A percentile compares a stretch with the other conserved stretches of the same genome.
Conservation (phyloP, 2,797 vertebrate genomes). For the Cyclopterus lumpus region DNA sequence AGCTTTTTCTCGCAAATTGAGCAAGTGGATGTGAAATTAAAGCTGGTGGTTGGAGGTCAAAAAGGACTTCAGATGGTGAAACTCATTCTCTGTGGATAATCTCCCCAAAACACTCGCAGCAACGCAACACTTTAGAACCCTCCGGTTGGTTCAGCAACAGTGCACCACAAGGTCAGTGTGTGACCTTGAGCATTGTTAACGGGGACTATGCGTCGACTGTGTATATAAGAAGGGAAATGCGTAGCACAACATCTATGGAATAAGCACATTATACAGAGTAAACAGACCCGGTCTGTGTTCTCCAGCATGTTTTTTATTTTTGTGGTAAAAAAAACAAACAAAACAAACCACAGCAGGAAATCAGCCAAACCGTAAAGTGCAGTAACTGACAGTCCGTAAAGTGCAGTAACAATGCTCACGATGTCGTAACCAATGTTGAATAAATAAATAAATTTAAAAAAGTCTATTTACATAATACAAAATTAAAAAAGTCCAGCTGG, state of each 20-base stretch:
- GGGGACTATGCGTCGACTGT: not conserved
- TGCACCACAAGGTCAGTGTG: conserved; percentile 20
- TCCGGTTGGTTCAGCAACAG: conserved; percentile 35
- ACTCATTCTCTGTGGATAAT: conserved; percentile 51
- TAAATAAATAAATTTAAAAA: conserved; percentile 65
- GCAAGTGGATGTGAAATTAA: conserved; percentile 23
- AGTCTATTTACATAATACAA: conserved; percentile 53
- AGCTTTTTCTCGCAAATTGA: conserved; percentile 4
- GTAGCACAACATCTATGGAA: not conserved
- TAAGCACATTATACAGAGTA: not conserved
- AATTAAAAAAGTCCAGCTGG: conserved; percentile 23
- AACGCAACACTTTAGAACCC: conserved; percentile 26
- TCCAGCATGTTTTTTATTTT: conserved; percentile 69
- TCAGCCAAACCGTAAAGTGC: conserved; percentile 70
- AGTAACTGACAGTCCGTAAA: conserved; percentile 32
- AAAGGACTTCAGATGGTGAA: conserved; percentile 37
- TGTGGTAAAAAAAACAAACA: conserved; percentile 34
- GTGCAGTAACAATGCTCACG: conserved; percentile 14
- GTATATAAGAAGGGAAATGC: not conserved
- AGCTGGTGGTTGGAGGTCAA: conserved; percentile 34
- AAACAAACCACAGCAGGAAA: conserved; percentile 41
- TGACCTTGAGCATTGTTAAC: conserved; percentile 31
- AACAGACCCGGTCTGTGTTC: conserved; percentile 16
- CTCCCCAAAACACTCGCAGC: conserved; percentile 26
- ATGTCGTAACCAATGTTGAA: conserved; percentile 35